Evolutionary conservation across 2,888 invertebrate genomes (phyloP).

Genomic region (Cremastinae sp.): DNA sequence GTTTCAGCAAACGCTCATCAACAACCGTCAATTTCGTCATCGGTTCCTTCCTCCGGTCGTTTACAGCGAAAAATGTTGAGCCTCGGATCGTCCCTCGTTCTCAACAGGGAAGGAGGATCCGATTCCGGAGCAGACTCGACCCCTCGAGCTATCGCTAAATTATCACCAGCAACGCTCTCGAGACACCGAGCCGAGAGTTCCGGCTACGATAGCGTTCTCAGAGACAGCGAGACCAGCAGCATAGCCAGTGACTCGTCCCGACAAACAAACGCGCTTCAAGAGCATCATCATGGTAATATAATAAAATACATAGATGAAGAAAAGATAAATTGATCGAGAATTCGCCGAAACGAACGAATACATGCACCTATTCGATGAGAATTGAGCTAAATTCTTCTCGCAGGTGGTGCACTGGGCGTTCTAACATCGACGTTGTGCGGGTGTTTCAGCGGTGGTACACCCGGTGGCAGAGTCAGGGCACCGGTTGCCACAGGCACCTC

Average conservation of each 20-base stretch:
- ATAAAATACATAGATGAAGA: constrained; percentile 13
- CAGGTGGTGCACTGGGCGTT: constrained; percentile 79
- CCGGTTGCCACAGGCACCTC: constrained; percentile 68
- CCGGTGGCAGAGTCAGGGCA: constrained; percentile 75
- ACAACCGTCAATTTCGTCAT: constrained; percentile 80
- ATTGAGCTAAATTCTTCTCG: too few relatives aligned
- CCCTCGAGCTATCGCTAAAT: constrained; percentile 88
- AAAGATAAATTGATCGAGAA: not conserved
- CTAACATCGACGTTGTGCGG: constrained; percentile 80
- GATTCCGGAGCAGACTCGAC: constrained; percentile 93
- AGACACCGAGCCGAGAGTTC: constrained; percentile 89
- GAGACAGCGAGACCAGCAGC: constrained; percentile 94
- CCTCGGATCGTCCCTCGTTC: constrained; percentile 85
- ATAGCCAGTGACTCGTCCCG: constrained; percentile 87
- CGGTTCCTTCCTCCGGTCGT: constrained; percentile 84
- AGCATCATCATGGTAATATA: constrained; percentile 77
- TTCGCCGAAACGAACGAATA: constrained; percentile 69
- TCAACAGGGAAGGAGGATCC: constrained; percentile 89
- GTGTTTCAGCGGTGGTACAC: constrained; percentile 79
- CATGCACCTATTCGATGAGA: constrained; percentile 71
- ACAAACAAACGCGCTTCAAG: constrained; percentile 80
- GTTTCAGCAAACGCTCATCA: constrained; percentile 71
- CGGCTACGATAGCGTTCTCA: constrained; percentile 94
- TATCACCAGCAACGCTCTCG: constrained; percentile 89
- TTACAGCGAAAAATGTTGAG: constrained; percentile 84